Base-by-base conservation (phyloP, 2,888 invertebrate genomes). In the Ophioninae sp. region DNA sequence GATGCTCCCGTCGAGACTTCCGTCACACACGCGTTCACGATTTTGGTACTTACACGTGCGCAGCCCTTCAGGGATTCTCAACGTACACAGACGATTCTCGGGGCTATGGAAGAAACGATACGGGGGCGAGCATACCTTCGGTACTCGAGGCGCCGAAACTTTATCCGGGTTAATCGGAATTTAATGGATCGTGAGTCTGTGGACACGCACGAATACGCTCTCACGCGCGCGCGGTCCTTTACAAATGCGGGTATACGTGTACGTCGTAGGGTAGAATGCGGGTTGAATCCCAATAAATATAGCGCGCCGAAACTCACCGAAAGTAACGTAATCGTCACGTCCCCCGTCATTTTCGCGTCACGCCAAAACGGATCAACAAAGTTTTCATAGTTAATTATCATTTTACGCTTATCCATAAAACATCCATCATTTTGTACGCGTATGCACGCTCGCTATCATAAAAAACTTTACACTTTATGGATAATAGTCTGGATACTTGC, bases 151-250 rank as follows among this genome's bases (percentile, higher is more conserved):
- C 72, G 44, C 65, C 68, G 58, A 79, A 84, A 84, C 84, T 84
- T 84, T 84, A 84, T 84, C 84, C 84, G 81, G 81, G 84, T 81
- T 84, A 84, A 84, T 84, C 84, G 81, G 76, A 81, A 81, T 84
- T 84, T 84, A 84, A 84, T 84, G 84, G 84, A 81, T 79, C 81
- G 76, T 72, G 82, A 85, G 74, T 71, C 78, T 82, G 71, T 78
- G 65, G 73, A 64, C 41, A 71, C 56, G 59, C 56, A 71, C 63
- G 44, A n/a, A 72, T 59, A 79, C 73, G 51, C 72, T 41, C 17
- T 51, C 67, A 64, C 44, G 20, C 56, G 44, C 30, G 65, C 39
- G 61, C 51, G 30, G 30, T 2, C 17, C n/a, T 44, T 59, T 65
- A 68, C 59, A 41, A 41, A 56, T 44, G 51, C 63, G 69, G 41